phyloP scores from a whole-genome alignment of 2,888 invertebrate species.

The Neoitamus cyanurus region DNA sequence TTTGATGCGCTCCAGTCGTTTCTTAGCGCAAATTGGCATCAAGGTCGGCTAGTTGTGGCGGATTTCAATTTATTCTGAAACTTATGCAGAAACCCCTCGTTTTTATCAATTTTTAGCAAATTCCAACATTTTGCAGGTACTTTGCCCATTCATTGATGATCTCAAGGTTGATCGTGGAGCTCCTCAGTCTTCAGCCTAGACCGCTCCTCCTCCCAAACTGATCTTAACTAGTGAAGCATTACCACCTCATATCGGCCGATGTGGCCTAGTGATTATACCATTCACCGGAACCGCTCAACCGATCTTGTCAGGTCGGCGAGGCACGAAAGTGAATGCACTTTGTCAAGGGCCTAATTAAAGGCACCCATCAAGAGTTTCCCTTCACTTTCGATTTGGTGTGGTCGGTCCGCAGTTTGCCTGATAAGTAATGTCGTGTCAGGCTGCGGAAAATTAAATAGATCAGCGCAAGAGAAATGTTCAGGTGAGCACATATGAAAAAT shows the following conservation, averaged over 20 bases:
- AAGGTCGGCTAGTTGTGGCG: not conserved
- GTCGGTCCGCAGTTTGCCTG: not conserved
- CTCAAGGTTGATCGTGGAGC: not conserved
- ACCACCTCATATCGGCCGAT: not conserved
- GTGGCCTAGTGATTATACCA: constrained; percentile 16
- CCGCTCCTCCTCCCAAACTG: not conserved
- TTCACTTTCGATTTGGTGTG: constrained; percentile 30
- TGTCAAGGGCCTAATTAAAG: constrained; percentile 39
- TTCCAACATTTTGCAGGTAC: not conserved
- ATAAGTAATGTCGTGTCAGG: constrained; percentile 3
- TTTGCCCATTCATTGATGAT: not conserved
- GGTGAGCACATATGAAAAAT: constrained; percentile 19
- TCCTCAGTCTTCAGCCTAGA: not conserved
- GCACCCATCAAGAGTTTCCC: constrained; percentile 11
- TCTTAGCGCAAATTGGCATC: not conserved
- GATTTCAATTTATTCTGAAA: not conserved
- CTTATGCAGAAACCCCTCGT: not conserved
- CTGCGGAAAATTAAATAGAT: not conserved
- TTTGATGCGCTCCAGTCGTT: not conserved
- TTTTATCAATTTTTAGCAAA: not conserved
- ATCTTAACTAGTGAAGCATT: constrained; percentile 21
- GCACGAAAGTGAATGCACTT: constrained; percentile 36
- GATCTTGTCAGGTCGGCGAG: not conserved
- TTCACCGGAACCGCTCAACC: constrained; percentile 25
- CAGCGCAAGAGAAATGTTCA: not conserved